Conservation (phyloP, 2,113 vertebrate genomes). For the Tor tambroides region DNA sequence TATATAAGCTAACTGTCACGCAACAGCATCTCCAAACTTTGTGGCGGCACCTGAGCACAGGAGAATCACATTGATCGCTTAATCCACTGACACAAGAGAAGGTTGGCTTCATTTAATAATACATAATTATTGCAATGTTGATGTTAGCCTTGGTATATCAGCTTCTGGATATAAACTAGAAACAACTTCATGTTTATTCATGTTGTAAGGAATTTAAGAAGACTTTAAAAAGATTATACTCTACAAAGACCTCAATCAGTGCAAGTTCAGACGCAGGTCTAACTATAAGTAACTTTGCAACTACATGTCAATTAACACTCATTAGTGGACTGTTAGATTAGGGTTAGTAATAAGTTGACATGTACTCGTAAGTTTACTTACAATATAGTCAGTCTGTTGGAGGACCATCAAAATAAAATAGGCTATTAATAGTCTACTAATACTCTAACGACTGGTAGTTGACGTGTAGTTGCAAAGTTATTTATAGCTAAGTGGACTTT, state of each 20-base stretch:
- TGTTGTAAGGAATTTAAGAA: not conserved
- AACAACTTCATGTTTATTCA: not conserved
- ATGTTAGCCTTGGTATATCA: not conserved
- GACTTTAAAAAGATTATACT: not conserved
- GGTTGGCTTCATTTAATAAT: constrained; percentile 3
- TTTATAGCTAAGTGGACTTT: no score
- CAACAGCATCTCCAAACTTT: not conserved
- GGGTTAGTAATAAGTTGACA: not conserved
- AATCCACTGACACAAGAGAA: not conserved
- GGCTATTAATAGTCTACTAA: not conserved
- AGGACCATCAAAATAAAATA: not conserved
- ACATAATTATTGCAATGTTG: not conserved
- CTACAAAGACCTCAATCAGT: not conserved
- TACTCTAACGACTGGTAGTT: no score
- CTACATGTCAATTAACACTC: not conserved
- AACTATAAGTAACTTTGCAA: not conserved
- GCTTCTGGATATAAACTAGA: not conserved
- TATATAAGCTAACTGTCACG: not conserved
- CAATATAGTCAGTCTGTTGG: not conserved
- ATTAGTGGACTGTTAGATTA: not conserved
- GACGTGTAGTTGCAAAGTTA: no score
- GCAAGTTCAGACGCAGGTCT: not conserved
- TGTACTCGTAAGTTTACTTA: not conserved
- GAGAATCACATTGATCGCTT: not conserved
- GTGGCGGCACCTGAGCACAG: not conserved